Base-by-base conservation (phyloP, 1,140 invertebrate genomes). In the Eumeta japonica region DNA sequence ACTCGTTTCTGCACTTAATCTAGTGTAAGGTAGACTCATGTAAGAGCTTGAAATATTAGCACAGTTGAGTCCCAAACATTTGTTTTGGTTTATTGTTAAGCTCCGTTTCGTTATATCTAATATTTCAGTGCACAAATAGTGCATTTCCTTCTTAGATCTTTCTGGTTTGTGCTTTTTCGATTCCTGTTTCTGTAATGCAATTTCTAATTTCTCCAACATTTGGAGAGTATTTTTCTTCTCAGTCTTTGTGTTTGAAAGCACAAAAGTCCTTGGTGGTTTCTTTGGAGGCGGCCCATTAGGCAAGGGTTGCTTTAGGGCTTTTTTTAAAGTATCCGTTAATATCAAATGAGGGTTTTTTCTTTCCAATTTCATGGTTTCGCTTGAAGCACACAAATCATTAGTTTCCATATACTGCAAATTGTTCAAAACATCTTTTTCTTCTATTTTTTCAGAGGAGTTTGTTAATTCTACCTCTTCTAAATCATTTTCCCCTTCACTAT, bases 201-300 rank as follows among this genome's bases (percentile, higher is more conserved):
- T 74, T 55, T 83, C 80, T 2, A 83, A 51, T 49, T 82, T 83
- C 41, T 80, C 79, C 0, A 83, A 50, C 79, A 81, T 82, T 44
- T 80, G 75, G 45, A 77, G 79, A 1, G 80, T 68, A 41, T 75
- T 68, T 59, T 66, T 75, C 45, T 74, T 74, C 35, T 54, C 52
- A 44, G 46, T 58, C 37, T 53, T 60, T 11, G 45, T 52, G 15
- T 39, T 49, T 28, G 11, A 36, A 10, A 10, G 15, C 16, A 3
- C 32, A 55, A 86, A 85, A 3, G 80, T 83, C 54, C 86, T 58
- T 2, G 86, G 86, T 13, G 86, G 85, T 55, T 88, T 88, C 47
- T 81, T 80, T 1, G 85, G 86, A 17, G 84, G 82, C 5, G 84
- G 83, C 2, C 84, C 84, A 11, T 55, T 18, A 0, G 84, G 84